Base-by-base conservation (phyloP, 1,140 invertebrate species). In the Habropoda laboriosa region DNA sequence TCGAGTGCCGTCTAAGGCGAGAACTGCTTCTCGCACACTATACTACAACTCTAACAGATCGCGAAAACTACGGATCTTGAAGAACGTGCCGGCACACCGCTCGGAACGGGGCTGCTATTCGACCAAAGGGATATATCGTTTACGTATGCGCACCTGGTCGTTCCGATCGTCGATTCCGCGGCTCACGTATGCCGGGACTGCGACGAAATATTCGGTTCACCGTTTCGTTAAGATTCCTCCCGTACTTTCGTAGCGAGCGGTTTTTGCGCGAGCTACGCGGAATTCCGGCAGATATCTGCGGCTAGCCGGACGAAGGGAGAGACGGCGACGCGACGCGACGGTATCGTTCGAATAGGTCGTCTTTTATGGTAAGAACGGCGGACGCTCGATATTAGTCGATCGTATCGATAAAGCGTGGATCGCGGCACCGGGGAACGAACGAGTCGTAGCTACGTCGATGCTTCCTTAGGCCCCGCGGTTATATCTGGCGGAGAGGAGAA, bases 151-250 rank as follows among this genome's bases (percentile, higher is more conserved):
- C 74, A 42, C 24, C 35, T 42, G 64, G 42, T 47, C 51, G 63
- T 67, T 57, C 5, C 13, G 40, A 45, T 66, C 27, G 24, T 53
- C 63, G 61, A 24, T 35, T 13, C 51, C 38, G 21, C 38, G 61
- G 21, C 27, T 68, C 64, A 27, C 30, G 64, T 70, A 70, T 57
- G 40, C 16, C 5, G 4, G 49, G 47, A 68, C 74, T 32, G 40
- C 74, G 49, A 57, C 74, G 21, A 70, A 77, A 68, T 70, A 77
- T 77, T 77, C 72, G 72, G 72, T 75, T 64, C 42, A 40, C 27
- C 63, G 74, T 76, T 77, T 77, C 76, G 76, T 78, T 78, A 78
- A 78, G 76, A 78, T 80, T 76, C 71, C 64, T 75, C 40, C 51
- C 66, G 57, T 38, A 71, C 70, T 75, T 71, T 35, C 47, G 80